These are phyloP conservation scores for Apocrypta bakeri DNA, from an alignment of 1,140 invertebrate genomes.

Conservation along the genomic window DNA sequence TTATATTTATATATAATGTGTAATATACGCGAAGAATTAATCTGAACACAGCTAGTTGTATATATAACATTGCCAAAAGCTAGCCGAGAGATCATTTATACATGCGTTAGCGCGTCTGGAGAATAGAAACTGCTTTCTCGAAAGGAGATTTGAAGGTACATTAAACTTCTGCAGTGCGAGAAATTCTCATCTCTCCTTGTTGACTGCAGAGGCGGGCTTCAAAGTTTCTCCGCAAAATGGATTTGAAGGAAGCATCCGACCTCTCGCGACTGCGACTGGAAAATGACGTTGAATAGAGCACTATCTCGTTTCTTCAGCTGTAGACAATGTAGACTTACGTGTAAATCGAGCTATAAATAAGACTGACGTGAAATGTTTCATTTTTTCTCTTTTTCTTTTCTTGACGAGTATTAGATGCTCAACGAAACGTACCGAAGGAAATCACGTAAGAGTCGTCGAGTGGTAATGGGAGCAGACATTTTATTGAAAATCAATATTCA, in stretches of 20 bases:
- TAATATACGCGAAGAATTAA: too few species aligned
- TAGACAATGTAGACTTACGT: background rate
- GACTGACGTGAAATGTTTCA: too few species aligned
- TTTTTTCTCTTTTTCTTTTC: too few species aligned
- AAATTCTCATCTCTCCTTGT: conserved; percentile 35
- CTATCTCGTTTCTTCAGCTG: background rate
- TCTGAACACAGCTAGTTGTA: background rate
- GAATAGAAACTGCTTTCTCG: conserved; percentile 6
- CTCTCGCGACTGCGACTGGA: background rate
- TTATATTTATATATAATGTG: too few species aligned
- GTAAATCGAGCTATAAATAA: too few species aligned
- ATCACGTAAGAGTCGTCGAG: too few species aligned
- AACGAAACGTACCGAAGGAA: too few species aligned
- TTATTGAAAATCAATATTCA: too few species aligned
- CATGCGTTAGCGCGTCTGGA: background rate
- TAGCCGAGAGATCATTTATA: conserved; percentile 14
- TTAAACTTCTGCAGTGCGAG: conserved; percentile 23
- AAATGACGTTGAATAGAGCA: background rate
- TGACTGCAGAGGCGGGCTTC: background rate
- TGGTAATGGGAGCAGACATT: too few species aligned
- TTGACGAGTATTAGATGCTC: too few species aligned
- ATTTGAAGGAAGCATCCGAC: conserved; percentile 17
- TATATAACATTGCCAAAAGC: conserved; percentile 9
- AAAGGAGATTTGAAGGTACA: conserved; percentile 38
- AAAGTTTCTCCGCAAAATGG: conserved; percentile 14